phyloP scores from a whole-genome alignment of 2,113 vertebrate species.

The Festucalex cinctus region DNA sequence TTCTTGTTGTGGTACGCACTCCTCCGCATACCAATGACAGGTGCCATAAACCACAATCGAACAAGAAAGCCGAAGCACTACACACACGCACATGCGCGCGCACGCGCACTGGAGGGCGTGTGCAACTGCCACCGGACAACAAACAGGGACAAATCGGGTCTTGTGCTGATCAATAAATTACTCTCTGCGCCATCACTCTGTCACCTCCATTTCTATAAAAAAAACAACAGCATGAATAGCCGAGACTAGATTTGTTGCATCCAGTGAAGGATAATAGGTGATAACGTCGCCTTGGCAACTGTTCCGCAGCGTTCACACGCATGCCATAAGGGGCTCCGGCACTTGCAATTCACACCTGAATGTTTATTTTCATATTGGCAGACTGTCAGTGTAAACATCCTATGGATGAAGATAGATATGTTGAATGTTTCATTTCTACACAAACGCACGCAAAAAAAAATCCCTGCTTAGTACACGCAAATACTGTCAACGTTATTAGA shows the following conservation, averaged over 20 bases:
- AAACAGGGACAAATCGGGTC: conserved; percentile 39
- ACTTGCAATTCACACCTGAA: conserved; percentile 31
- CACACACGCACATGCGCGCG: neutral
- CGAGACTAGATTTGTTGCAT: conserved; percentile 53
- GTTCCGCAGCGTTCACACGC: conserved; percentile 24
- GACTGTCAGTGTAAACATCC: conserved; percentile 39
- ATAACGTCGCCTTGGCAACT: conserved; percentile 63
- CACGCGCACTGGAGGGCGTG: neutral
- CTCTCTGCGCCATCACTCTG: conserved; percentile 39
- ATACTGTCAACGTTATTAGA: conserved; percentile 71
- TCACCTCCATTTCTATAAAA: conserved; percentile 56
- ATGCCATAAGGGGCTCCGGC: conserved; percentile 23
- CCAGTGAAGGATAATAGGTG: conserved; percentile 55
- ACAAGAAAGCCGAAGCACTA: conserved; percentile 40
- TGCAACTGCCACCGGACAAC: conserved; percentile 12
- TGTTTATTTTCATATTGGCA: conserved; percentile 42
- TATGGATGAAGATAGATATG: conserved; percentile 32
- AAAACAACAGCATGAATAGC: conserved; percentile 52
- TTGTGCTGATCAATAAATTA: conserved; percentile 69
- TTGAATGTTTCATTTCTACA: conserved; percentile 23
- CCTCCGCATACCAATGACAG: conserved; percentile 44
- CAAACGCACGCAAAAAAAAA: conserved; percentile 54
- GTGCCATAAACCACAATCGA: conserved; percentile 50
- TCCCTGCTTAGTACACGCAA: conserved; percentile 74
- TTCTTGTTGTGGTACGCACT: conserved; percentile 24